These are phyloP conservation scores for Heliangelus exortis DNA, from an alignment of 2,797 vertebrate genomes.

Conservation along the genomic window DNA sequence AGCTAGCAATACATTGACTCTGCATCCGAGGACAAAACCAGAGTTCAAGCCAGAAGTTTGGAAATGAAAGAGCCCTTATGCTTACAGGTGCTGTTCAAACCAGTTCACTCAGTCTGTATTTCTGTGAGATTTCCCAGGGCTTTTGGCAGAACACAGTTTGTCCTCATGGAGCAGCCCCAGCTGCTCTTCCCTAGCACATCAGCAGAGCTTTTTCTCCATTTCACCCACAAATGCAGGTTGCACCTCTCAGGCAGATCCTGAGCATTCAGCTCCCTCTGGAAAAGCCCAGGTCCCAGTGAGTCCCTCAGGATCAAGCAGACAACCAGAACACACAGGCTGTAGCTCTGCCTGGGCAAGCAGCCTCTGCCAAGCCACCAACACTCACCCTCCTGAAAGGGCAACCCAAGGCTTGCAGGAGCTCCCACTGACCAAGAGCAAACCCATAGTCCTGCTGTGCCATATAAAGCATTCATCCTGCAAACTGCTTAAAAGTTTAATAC, in stretches of 20 bases:
- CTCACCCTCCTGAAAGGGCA: background rate
- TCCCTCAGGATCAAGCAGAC: accelerated
- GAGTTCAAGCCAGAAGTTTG: background rate
- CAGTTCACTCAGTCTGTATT: background rate
- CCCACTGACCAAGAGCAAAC: background rate
- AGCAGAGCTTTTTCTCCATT: background rate
- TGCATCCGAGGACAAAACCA: background rate
- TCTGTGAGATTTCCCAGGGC: background rate
- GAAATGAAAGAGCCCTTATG: background rate
- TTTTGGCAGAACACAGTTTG: background rate
- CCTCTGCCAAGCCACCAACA: background rate
- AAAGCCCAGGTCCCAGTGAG: background rate
- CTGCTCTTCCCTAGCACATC: background rate
- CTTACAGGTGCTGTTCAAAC: background rate
- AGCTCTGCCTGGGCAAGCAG: background rate
- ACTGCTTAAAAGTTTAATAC: background rate
- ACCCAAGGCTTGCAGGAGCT: background rate
- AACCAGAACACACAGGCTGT: accelerated
- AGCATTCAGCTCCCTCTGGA: background rate
- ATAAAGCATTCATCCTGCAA: background rate
- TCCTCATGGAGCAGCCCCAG: background rate
- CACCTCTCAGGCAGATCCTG: background rate
- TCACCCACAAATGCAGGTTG: accelerated
- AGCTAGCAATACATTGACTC: background rate
- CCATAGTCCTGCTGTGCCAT: background rate